Base-by-base conservation (phyloP, 23 tunicate genomes). In the Ascidia mentula region DNA sequence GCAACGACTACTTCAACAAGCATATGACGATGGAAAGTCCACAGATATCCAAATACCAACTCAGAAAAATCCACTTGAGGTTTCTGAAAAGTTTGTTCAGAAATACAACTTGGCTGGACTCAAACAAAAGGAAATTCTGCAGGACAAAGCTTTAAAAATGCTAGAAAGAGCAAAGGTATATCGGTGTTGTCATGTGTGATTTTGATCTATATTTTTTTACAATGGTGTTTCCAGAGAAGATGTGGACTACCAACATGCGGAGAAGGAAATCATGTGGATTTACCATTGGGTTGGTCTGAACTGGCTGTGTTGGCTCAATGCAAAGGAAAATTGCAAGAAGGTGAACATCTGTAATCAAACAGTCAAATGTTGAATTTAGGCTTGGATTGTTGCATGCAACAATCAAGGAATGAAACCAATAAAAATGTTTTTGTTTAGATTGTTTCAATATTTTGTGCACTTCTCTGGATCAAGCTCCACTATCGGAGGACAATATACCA, bases 261-360 rank as follows among this genome's bases (percentile, higher is more conserved):
- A 7, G 93, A 88, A 84, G 98, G 98, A 36, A 76, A 80, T 28
- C 92, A 88, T 72, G 98, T 93, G 5, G 98, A 93, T 81, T 71
- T 88, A 0, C 87, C 94, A 34, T 42, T 88, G 75, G 98, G 87
- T n/a, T 93, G 98, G 98, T 93, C 98, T 33, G 98, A 93, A 70
- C 84, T 93, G 12, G 89, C 93, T 6, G 77, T 88, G 1, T 74
- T 93, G 31, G 93, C 98, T 36, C 98, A 93, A 59, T 93, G 98
- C 74, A 88, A 88, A 79, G 98, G 98, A 80, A 85, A 84, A 72
- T 24, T 88, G 37, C 89, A 93, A 76, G 89, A 84, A 88, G 95
- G 95, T 80, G 26, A 37, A 75, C 9, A 36, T 5, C 38, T 78
- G 7, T 59, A 33, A 32, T 0, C 53, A 42, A 53, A 53, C 24